Base-by-base conservation (phyloP, 1,140 invertebrate genomes). In the Linepithema humile region DNA sequence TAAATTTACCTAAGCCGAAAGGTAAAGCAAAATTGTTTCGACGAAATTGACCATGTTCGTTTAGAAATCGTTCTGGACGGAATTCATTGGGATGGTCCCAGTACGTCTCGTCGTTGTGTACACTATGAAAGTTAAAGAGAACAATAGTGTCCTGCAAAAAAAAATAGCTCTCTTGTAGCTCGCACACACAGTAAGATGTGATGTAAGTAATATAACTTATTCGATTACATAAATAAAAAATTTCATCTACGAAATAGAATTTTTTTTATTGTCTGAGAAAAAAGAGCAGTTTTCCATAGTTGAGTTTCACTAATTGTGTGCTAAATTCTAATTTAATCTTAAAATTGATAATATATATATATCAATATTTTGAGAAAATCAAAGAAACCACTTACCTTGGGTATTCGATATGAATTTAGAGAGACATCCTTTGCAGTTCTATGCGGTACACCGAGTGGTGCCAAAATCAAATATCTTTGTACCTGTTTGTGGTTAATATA, bases 81-180 rank as follows among this genome's bases (percentile, higher is more conserved):
- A 98, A 98, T 77, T 90, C 85, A 43, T 96, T 90, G 0, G 97
- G 97, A 87, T 97, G 95, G 6, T 95, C 95, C 97, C 97, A 98
- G 84, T 96, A 94, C 2, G 91, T 87, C 55, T 93, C 85, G 86
- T 97, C 97, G 87, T 96, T 96, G 88, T 97, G 96, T 1, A 96
- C 93, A 26, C 96, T 96, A 92, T 96, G 95, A 23, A 97, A 92
- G 86, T 96, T 96, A 0, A 96, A 93, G 65, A 98, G 92, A 17
- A 98, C 89, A 40, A 96, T 95, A 0, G 97, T 96, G n/a, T 95
- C 95, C 96, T 96, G 84, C 20, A 83, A 94, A 75, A 90, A 48
- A 90, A 57, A 83, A 74, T 5, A 17, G 35, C 15, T 10, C 10
- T 32, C 1, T 67, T 20, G 15, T 29, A 57, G 0, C 20, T 35